These are phyloP conservation scores for Rhingia rostrata DNA, from an alignment of 2,888 invertebrate genomes.

Conservation along the genomic window DNA sequence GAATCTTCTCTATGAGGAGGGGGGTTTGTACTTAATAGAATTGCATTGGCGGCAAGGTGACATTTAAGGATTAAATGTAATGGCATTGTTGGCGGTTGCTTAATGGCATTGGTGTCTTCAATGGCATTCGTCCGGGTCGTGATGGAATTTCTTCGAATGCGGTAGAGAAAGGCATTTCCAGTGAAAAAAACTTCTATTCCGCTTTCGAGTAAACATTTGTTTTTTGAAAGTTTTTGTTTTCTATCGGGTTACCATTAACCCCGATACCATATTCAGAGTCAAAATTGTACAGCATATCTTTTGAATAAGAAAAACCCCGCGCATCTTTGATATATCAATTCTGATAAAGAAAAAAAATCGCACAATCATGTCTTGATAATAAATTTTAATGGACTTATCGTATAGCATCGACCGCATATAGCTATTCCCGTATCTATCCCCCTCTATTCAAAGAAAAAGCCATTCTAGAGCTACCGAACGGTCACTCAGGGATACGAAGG, in stretches of 20 bases:
- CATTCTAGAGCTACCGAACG: background rate
- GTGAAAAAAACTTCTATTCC: background rate
- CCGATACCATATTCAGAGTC: too few species aligned
- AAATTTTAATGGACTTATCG: slow-evolving; percentile 38
- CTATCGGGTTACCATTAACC: background rate
- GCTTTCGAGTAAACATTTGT: background rate
- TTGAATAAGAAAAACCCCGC: background rate
- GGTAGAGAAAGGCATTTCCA: background rate
- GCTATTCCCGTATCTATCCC: slow-evolving; percentile 13
- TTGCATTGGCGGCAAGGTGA: slow-evolving; percentile 39
- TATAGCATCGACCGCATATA: slow-evolving; percentile 20
- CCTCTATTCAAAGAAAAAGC: background rate
- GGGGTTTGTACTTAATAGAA: slow-evolving; percentile 1
- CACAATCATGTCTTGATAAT: slow-evolving; percentile 38
- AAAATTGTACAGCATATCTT: background rate
- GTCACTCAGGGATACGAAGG: slow-evolving; percentile 25
- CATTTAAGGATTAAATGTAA: slow-evolving; percentile 33
- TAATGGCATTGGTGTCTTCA: slow-evolving; percentile 48
- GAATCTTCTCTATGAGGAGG: slow-evolving; percentile 16
- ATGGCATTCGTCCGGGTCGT: slow-evolving; percentile 38
- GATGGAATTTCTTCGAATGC: slow-evolving; percentile 32
- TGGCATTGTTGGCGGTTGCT: slow-evolving; percentile 37
- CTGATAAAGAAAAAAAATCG: slow-evolving; percentile 20
- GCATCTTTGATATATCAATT: background rate
- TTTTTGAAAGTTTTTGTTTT: background rate